Base-by-base conservation (phyloP, 2,888 invertebrate genomes). In the Cataglyphis rosenhaueri region DNA sequence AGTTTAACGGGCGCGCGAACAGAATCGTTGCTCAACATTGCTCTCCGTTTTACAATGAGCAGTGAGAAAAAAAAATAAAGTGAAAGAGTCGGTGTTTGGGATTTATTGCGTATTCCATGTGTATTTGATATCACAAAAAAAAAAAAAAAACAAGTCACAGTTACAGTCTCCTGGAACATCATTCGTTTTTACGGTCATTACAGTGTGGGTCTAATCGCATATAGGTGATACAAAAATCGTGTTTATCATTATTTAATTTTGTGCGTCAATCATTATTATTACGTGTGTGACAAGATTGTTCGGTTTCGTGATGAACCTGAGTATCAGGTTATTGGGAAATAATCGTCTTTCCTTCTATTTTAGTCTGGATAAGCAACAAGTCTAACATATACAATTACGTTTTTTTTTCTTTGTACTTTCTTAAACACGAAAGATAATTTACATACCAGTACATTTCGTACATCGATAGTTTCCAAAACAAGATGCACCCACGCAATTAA, bases 121-220 rank as follows among this genome's bases (percentile, higher is more conserved):
- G 91, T 92, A 92, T 92, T 92, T 92, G 88, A 92, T 91, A 90
- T 86, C 85, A 87, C 84, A 21, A 21, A 89, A 87, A 44, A 61
- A 89, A 87, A 44, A 61, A 59, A 62, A 70, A 38, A 88, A 91
- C 90, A 91, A 91, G 93, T 93, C 93, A 65, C 75, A 91, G 93
- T 93, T 93, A 93, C 93, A 92, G 93, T 93, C 93, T 89, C 86
- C 92, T 89, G 89, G 88, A 86, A 86, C 87, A 90, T 73, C 82
- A 87, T 89, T 79, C 86, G 86, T 91, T 92, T 52, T 52, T 52
- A 92, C 89, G 89, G 92, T 93, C 92, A 92, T 55, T 87, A 91
- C 88, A 89, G 91, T 92, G 90, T 90, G 90, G 86, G 90, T 92
- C 91, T 89, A 92, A 87, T 52, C 76, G 89, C 88, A 89, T 66